Percentiles rank a stretch among this genome's conserved stretches.
Conservation (phyloP, 2,888 invertebrate species). For the Muschampia plurimacula region DNA sequence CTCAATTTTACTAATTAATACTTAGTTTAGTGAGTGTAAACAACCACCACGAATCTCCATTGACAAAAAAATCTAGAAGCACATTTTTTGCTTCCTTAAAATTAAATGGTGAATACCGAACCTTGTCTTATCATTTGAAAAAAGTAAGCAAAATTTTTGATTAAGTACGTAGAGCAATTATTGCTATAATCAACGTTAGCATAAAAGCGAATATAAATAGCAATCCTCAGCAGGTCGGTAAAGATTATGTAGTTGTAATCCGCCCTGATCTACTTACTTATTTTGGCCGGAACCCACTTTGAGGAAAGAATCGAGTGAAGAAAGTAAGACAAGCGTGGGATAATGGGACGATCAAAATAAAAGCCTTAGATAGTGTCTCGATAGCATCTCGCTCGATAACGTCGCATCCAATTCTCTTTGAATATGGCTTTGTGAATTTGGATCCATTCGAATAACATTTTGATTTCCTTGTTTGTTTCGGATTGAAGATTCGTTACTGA, state of each 20-base stretch:
- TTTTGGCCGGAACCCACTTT: slow-evolving; percentile 55
- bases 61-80: no score
- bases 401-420: slow-evolving; percentile 36
- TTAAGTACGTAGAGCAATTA: no score
- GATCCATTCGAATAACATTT: slow-evolving; percentile 3
- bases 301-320: slow-evolving; percentile 55
- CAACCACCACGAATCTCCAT: no score
- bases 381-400: slow-evolving; percentile 33
- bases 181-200: not conserved
- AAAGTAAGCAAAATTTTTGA: no score
- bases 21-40: no score
- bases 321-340: slow-evolving; percentile 74
- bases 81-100: no score
- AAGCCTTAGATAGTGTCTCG: slow-evolving; percentile 40
- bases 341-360: slow-evolving; percentile 40
- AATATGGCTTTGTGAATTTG: slow-evolving; percentile 16
- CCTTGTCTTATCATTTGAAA: no score
- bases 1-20: no score
- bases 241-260: slow-evolving; percentile 61
- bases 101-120: no score
- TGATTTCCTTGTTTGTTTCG: not conserved
- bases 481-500: not conserved
- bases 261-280: slow-evolving; percentile 47
- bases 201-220: not conserved
- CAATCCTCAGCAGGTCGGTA: not conserved